Evolutionary conservation across 2,888 invertebrate species (phyloP), one percentile per base, ranked within the genome.

Genomic region (Noctua pronuba): DNA sequence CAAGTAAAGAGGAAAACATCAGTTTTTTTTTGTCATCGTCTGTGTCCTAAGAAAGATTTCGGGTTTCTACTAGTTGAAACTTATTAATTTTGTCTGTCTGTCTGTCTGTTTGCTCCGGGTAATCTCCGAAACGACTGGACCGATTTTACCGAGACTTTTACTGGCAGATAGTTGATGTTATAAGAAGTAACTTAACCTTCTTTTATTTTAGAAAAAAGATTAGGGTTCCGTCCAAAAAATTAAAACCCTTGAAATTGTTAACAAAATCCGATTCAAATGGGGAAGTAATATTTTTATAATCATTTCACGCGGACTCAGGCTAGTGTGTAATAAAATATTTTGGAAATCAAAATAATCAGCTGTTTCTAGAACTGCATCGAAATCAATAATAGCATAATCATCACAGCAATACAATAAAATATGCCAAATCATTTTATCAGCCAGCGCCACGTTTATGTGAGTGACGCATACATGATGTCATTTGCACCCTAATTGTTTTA

Each of bases 361-460:
- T 31, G 0, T 68, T 80, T 69, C 76, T 44, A 75, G 64, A 79
- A 65, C 38, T 65, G 35, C 31, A 65, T 69, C 55, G 24, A 82
- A 64, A 44, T 55, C n/a, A 35, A 52, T 60, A 24, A 21, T 6
- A 46, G n/a, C 18, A 28, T 44, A 11, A 35, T 46, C n/a, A 80
- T 70, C 11, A 49, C 80, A n/a, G n/a, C 35, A n/a, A 38, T 52
- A 8, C 24, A 44, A 60, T 7, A 44, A 82, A 82, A 44, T 44
- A 35, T 44, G 35, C 44, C 13, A 35, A 44, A 4, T 70, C 58
- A 76, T 38, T 41, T 7, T 16, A n/a, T n/a, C 28, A 21, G 11
- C 41, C 49, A 60, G 10, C 6, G 7, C n/a, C 49, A 60, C n/a
- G n/a, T 58, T 21, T 18, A 2, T 65, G n/a, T 13, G 31, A 31